phyloP scores from a whole-genome alignment of 1,140 invertebrate species.

The Samia ricini region DNA sequence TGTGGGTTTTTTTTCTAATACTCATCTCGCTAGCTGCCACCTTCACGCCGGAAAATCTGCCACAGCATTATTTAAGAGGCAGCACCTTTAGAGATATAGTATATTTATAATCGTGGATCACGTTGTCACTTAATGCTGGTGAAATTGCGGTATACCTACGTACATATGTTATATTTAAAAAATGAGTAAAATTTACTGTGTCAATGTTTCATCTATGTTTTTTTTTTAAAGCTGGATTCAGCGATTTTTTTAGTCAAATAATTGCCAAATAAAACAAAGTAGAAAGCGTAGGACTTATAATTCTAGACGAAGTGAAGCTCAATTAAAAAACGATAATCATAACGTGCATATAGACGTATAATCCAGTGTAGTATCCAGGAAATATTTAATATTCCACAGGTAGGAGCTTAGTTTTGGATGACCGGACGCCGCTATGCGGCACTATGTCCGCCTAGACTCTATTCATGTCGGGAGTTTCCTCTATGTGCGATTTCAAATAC shows the following conservation, averaged over 20 bases:
- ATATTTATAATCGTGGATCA: no score
- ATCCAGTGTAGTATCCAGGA: constrained; percentile 10
- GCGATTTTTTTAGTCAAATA: not conserved
- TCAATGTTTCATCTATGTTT: no score
- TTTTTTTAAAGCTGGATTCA: no score
- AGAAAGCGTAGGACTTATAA: not conserved
- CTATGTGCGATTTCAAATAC: not conserved
- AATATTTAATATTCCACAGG: constrained; percentile 25
- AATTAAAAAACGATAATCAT: constrained; percentile 5
- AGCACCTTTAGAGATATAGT: no score
- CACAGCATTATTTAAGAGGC: no score
- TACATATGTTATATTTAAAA: no score
- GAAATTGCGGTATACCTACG: no score
- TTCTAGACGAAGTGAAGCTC: not conserved
- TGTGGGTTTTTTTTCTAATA: no score
- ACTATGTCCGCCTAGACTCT: constrained; percentile 10
- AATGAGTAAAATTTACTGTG: no score
- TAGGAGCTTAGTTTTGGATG: constrained; percentile 22
- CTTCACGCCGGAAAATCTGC: no score
- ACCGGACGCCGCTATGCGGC: constrained; percentile 17
- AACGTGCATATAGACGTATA: not conserved
- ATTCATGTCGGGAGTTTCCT: constrained; percentile 5
- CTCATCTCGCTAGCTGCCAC: no score
- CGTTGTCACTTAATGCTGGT: no score
- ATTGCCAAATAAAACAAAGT: not conserved